Evolutionary conservation across 2,888 invertebrate genomes (phyloP), one percentile per base, ranked within the genome.

Genomic region (Xiphydria camelus): DNA sequence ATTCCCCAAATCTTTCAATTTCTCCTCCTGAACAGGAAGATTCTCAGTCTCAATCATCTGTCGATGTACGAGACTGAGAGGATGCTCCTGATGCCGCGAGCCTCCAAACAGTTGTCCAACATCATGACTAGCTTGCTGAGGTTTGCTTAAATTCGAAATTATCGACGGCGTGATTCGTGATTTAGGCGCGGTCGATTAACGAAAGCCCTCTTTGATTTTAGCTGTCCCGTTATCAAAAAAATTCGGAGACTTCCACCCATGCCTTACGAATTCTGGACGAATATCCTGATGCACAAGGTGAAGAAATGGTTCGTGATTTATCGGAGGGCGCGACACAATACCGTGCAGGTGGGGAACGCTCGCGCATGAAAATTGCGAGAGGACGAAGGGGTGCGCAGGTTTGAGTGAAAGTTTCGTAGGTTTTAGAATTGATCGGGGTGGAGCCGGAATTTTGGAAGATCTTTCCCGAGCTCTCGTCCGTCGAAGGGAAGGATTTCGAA

Each of bases 31-130:
- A 75, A 79, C 15, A 77, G 77, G 54, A 75, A 76, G 40, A 73
- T 75, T 10, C 67, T 83, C 3, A 79, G 80, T 58, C 66, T 81
- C 41, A 76, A 78, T 21, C 77, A 79, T 49, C 71, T 83, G n/a
- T 76, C 80, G 2, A 80, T 82, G 68, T 82, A 77, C 56, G 82
- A 83, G 62, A 70, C 83, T 45, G 83, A 83, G 66, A 72, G 82
- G 23, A 80, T 81, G 75, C 70, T 83, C 22, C 64, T 80, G 10
- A 78, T 83, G 66, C 80, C 82, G 3, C 72, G 77, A 53, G 79
- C 80, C 45, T 82, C 82, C 9, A 75, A 74, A 23, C 77, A 79
- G 26, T 66, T 83, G 48, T 77, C 79, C 31, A 68, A 70, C 38
- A 73, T 83, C 9, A 82, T 83, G 80, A 82, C 83, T 0, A 76